These are phyloP conservation scores for Callaeas wilsoni DNA, from an alignment of 2,113 vertebrate genomes.

Conservation along the genomic window DNA sequence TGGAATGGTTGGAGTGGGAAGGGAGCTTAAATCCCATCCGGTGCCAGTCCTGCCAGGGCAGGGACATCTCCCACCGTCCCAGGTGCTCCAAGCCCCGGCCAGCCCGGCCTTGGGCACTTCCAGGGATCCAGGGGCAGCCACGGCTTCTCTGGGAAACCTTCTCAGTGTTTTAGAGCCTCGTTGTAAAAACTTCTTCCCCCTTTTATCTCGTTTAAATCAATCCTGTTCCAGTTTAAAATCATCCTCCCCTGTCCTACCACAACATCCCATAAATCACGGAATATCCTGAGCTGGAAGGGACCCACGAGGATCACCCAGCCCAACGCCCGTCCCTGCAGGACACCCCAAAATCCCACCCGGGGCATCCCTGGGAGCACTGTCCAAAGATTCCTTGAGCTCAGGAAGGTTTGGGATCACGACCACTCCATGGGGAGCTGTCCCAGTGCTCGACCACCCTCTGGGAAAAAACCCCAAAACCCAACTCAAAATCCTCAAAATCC, in stretches of 20 bases:
- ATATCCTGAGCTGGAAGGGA: background rate
- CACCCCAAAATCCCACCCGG: background rate
- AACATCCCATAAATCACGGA: accelerated
- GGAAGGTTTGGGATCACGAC: accelerated
- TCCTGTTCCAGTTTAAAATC: accelerated
- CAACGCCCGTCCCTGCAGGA: background rate
- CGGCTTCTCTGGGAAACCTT: background rate
- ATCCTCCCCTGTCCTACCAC: accelerated
- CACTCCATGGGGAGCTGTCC: background rate
- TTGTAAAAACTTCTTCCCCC: accelerated
- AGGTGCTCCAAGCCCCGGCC: no score
- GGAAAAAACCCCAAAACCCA: background rate
- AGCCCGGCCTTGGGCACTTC: background rate
- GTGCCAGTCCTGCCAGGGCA: background rate
- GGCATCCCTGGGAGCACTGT: accelerated
- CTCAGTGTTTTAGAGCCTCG: accelerated
- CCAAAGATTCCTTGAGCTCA: accelerated
- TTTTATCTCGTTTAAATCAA: background rate
- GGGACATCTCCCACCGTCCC: background rate
- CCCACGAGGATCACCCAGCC: background rate
- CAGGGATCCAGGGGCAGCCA: background rate
- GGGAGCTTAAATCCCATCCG: background rate
- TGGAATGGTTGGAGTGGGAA: background rate
- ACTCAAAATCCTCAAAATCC: background rate
- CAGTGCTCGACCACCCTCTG: accelerated